Evolutionary conservation across 2,113 vertebrate species (phyloP).

Genomic region (Zosterops borbonicus): DNA sequence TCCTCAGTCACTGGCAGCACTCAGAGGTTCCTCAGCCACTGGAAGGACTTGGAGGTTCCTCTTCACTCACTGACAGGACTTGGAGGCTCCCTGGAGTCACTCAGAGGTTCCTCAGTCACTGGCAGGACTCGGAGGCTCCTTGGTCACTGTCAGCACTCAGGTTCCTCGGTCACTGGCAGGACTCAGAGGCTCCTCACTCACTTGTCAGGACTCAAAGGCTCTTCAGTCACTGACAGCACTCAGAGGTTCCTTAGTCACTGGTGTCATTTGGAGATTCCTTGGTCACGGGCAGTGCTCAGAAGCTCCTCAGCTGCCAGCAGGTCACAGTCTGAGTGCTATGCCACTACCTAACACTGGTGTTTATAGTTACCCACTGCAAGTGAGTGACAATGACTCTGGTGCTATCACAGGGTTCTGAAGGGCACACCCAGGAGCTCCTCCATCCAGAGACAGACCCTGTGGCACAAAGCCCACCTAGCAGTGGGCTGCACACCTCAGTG

Average conservation of each 20-base stretch:
- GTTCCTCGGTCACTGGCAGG: too few species aligned
- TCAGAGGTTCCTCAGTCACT: too few species aligned
- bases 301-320: not conserved
- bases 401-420: not conserved
- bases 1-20: too few species aligned
- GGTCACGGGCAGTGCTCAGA: not conserved
- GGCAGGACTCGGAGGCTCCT: not conserved
- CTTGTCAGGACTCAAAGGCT: too few species aligned
- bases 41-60: too few species aligned
- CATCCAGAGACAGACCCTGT: not conserved
- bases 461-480: not conserved
- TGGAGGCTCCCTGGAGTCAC: too few species aligned
- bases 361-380: not conserved
- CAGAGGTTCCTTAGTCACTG: not conserved
- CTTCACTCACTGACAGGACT: too few species aligned
- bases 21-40: too few species aligned
- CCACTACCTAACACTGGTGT: not conserved
- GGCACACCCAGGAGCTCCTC: not conserved
- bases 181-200: too few species aligned
- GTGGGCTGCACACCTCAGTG: not conserved
- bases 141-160: too few species aligned
- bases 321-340: not conserved
- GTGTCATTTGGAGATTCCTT: not conserved
- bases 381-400: not conserved
- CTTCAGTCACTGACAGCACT: not conserved